These are phyloP conservation scores for Carcina quercana DNA, from an alignment of 2,888 invertebrate genomes.

Conservation along the genomic window DNA sequence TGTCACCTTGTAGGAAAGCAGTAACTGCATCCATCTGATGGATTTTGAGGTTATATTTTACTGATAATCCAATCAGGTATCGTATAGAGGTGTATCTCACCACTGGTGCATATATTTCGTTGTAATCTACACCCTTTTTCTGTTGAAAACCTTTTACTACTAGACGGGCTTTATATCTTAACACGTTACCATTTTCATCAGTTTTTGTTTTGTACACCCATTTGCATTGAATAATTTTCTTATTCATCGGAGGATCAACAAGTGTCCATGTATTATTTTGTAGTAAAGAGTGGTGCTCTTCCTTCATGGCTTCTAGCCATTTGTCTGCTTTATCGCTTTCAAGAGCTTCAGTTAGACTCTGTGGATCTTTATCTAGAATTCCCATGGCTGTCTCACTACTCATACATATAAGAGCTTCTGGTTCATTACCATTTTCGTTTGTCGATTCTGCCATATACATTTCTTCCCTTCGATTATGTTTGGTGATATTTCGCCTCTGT, in stretches of 20 bases:
- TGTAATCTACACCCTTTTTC: constrained; percentile 11
- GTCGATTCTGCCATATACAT: too few relatives aligned
- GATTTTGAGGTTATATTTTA: constrained; percentile 6
- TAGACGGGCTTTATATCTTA: constrained; percentile 19
- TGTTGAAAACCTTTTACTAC: constrained; percentile 11
- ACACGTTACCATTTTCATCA: constrained; percentile 14
- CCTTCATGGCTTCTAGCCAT: constrained; percentile 21
- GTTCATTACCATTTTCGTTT: too few relatives aligned
- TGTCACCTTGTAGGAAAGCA: constrained; percentile 7
- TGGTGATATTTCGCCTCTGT: too few relatives aligned
- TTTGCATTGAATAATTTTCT: constrained; percentile 15
- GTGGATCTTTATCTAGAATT: too few relatives aligned
- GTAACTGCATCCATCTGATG: constrained; percentile 9
- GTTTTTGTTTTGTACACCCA: constrained; percentile 19
- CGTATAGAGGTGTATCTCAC: constrained; percentile 10
- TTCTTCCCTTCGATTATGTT: too few relatives aligned
- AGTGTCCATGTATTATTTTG: constrained; percentile 10
- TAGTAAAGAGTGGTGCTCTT: constrained; percentile 21
- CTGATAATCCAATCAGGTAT: constrained; percentile 8
- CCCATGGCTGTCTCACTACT: too few relatives aligned
- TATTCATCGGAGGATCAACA: constrained; percentile 13
- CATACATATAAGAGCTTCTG: too few relatives aligned
- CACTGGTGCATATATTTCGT: constrained; percentile 14
- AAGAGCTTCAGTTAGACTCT: too few relatives aligned
- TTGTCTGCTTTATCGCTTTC: constrained; percentile 1